Conservation (phyloP, 1,140 invertebrate species). For the Hycleus phaleratus region DNA sequence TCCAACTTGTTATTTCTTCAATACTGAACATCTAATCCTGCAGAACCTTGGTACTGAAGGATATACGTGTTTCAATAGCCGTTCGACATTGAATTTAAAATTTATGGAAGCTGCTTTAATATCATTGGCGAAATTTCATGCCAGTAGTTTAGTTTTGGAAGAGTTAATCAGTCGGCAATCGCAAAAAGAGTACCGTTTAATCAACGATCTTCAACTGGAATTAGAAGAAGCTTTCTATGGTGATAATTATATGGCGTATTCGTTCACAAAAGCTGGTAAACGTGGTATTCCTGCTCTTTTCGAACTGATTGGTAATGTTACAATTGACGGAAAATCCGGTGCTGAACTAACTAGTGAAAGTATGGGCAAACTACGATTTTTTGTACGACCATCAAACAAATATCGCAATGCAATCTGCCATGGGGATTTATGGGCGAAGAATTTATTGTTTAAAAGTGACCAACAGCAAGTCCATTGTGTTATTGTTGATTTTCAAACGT, state of each 20-base stretch:
- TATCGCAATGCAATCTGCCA: conserved; percentile 30
- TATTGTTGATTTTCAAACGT: conserved; percentile 47
- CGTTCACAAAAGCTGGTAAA: neutral
- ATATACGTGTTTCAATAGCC: conserved; percentile 10
- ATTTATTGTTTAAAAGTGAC: conserved; percentile 42
- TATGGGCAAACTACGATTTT: neutral
- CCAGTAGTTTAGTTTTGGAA: conserved; percentile 22
- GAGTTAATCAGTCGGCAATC: conserved; percentile 3
- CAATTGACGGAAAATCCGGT: neutral
- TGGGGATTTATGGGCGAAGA: conserved; percentile 47
- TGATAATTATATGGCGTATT: neutral
- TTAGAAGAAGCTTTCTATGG: conserved; percentile 21
- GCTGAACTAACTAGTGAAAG: neutral
- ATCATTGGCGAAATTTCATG: conserved; percentile 24
- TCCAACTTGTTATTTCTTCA: conserved; percentile 8
- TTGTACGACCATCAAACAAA: neutral
- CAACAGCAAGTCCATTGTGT: conserved; percentile 33
- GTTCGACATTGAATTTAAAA: conserved; percentile 2
- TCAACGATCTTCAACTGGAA: conserved; percentile 10
- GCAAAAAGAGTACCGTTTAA: conserved; percentile 13
- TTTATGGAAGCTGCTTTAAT: conserved; percentile 5
- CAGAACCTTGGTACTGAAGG: conserved; percentile 13
- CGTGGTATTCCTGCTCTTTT: neutral
- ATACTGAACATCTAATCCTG: conserved; percentile 10
- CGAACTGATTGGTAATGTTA: neutral